Evolutionary conservation across 2,888 invertebrate genomes (phyloP), one percentile per base, ranked within the genome.

Genomic region (Entomobrya multifasciata): DNA sequence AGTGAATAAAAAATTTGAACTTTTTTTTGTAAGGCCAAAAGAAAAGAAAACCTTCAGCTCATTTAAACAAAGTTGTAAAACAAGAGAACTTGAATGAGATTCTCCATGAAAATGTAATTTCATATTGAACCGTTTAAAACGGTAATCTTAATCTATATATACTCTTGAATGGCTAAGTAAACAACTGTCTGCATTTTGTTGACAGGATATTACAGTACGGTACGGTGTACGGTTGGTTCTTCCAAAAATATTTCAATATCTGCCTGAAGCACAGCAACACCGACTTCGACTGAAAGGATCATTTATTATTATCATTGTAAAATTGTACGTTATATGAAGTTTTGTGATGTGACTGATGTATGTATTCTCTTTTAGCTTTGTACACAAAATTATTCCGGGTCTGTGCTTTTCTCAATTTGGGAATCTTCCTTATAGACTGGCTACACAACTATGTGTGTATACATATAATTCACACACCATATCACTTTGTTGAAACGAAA

Each of bases 101-200:
- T 8, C 36, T 36, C 36, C 57, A 57, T 6, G 11, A 57, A 57
- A 20, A 6, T 3, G 20, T 3, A 4, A 20, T 22, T 10, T 57
- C 15, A 72, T 25, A 15, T 52, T 30, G 49, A 72, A 49, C 52
- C 25, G 72, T 72, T 72, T 49, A 72, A 72, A 72, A 72, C 72
- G 72, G 72, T 72, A 72, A 72, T 49, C n/a, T n/a, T n/a, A n/a
- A n/a, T n/a, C n/a, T n/a, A 2, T 72, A 25, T 72, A 49, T 52
- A 25, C 72, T 49, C 72, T 72, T 72, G 72, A 72, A 52, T 72
- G 49, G 52, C 77, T 77, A 44, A 77, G 77, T 60, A 77, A 77
- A 60, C 77, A 77, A 77, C 60, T 60, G 76, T 77, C 30, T 76
- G 36, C 49, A 52, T 17, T n/a, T 22, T 25, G 72, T 77, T 57